Evolutionary conservation across 2,888 invertebrate species (phyloP), one percentile per base, ranked within the genome.

Genomic region (Colostygia pectinataria): DNA sequence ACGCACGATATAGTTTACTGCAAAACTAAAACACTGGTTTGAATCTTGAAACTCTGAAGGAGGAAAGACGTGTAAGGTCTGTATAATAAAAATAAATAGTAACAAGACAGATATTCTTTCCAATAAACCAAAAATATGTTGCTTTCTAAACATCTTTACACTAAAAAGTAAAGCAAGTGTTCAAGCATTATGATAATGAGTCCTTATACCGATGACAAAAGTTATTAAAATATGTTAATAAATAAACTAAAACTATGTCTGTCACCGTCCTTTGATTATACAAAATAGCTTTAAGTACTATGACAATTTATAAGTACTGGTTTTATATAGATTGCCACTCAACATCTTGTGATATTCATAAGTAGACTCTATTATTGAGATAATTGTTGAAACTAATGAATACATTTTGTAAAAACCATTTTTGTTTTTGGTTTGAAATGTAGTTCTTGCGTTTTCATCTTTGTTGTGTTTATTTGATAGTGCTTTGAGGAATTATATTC

Each of bases 271-370:
- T 47, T 41, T 38, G 34, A 2, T 40, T 23, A 13, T 18, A 27
- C 9, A 29, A 32, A 23, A 25, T 31, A 25, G 6, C 9, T 20
- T 51, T 57, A 57, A 59, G 55, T 59, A 55, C 55, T 7, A 13
- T 12, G 29, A 42, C 15, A 43, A 45, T n/a, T n/a, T n/a, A n/a
- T 57, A 55, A 59, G 56, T 55, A 55, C 50, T 39, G 28, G 12
- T 13, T 4, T 27, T 39, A 25, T 27, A 15, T 15, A 15, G 2
- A 3, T 15, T 15, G 2, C 15, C 15, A 15, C 2, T 15, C 15
- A 8, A 18, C n/a, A 38, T 6, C 31, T 24, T 13, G 14, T 28
- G 12, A 28, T 39, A 39, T 39, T 39, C 28, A 10, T 20, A 20
- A 29, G 29, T 8, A n/a, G n/a, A n/a, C n/a, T n/a, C n/a, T n/a